phyloP scores from a whole-genome alignment of 2,113 vertebrate genomes.

The Anguilla japonica region DNA sequence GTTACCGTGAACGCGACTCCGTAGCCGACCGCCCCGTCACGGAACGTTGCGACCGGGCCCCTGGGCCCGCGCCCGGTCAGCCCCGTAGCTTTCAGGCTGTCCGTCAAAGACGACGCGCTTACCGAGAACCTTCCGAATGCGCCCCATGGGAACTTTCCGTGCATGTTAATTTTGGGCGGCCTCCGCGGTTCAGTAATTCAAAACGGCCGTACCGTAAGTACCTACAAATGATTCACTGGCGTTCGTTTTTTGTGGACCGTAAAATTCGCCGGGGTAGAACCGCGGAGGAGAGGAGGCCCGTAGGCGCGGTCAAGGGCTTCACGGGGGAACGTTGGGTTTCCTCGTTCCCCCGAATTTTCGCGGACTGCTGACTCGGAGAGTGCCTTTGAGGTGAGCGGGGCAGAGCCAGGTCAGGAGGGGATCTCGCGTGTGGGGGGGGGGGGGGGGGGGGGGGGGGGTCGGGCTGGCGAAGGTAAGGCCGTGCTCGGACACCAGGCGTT shows the following conservation, averaged over 20 bases:
- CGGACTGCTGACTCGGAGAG: conserved; percentile 29
- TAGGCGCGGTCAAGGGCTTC: conserved; percentile 8
- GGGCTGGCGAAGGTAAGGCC: not conserved
- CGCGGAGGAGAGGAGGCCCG: conserved; percentile 30
- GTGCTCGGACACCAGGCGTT: no score
- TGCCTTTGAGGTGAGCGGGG: conserved; percentile 28
- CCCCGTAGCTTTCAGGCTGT: not conserved
- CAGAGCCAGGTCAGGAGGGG: conserved; percentile 13
- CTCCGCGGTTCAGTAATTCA: conserved; percentile 22
- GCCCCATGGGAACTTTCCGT: not conserved
- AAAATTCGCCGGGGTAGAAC: conserved; percentile 7
- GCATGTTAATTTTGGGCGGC: conserved; percentile 1
- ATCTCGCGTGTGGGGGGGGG: not conserved
- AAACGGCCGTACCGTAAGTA: conserved; percentile 21
- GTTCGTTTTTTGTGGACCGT: conserved; percentile 32
- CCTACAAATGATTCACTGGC: conserved; percentile 21
- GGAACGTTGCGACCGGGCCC: not conserved
- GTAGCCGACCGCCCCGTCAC: not conserved
- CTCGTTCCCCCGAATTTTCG: conserved; percentile 43
- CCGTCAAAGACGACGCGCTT: not conserved
- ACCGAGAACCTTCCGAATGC: not conserved
- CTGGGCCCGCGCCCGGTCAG: not conserved
- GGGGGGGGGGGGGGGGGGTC: conserved; percentile 36
- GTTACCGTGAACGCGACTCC: not conserved
- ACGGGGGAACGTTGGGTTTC: conserved; percentile 36